Percentiles rank a stretch among this genome's conserved stretches.
phyloP scores from a whole-genome alignment of 2,797 vertebrate genomes.

The Thalassophryne amazonica region DNA sequence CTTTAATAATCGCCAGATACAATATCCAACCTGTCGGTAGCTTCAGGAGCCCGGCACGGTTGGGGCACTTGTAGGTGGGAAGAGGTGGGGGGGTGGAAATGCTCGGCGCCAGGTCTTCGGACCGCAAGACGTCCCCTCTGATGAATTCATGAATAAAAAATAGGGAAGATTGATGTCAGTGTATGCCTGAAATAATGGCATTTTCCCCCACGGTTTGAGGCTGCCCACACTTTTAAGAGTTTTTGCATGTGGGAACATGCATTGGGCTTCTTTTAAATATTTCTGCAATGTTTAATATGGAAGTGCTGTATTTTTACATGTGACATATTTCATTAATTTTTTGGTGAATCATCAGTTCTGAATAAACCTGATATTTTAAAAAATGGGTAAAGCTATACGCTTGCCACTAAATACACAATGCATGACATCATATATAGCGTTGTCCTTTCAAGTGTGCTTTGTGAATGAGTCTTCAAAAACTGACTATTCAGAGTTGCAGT shows the following conservation, averaged over 20 bases:
- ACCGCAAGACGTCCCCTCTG: conserved; percentile 63
- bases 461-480: no score
- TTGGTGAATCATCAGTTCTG: no score
- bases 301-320: no score
- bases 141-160: conserved; percentile 83
- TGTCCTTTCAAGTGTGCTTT: no score
- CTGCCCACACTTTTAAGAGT: neutral
- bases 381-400: no score
- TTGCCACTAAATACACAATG: no score
- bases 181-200: conserved; percentile 62
- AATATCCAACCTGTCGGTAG: conserved; percentile 99
- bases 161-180: conserved; percentile 61
- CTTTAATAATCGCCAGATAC: conserved; percentile 99
- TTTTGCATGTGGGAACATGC: neutral
- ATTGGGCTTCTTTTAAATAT: no score
- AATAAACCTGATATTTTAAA: no score
- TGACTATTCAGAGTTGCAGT: no score
- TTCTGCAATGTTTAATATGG: no score
- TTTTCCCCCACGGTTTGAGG: conserved; percentile 16
- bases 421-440: no score
- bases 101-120: conserved; percentile 82
- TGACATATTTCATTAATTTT: no score
- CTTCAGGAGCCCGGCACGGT: conserved; percentile 88
- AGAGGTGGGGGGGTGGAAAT: conserved; percentile 76
- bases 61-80: conserved; percentile 72